Evolutionary conservation across 2,888 invertebrate genomes (phyloP), one percentile per base, ranked within the genome.

Genomic region (Dicroscelio sp.): DNA sequence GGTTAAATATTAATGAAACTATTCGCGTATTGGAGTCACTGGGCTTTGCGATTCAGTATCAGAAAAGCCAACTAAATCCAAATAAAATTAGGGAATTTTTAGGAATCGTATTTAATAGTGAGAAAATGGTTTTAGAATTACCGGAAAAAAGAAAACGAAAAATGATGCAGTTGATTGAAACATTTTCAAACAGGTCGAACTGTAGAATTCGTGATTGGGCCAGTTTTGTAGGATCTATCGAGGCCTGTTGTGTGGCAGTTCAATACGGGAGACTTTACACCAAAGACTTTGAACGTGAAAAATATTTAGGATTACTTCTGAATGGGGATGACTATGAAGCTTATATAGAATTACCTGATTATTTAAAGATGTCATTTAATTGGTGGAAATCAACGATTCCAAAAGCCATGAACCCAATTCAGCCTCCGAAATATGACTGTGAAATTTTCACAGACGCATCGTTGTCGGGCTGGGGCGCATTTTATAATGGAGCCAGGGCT

Each of bases 391-490:
- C 55, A 35, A 30, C n/a, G 23, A 58, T 58, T 31, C 25, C 35
- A 52, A 48, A 12, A 23, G 73, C 48, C 23, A 20, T 6, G 3
- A 73, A 52, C 17, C 73, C 73, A 3, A 65, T 48, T 43, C 92
- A 20, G 65, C 79, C 23, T 30, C 38, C 60, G 79, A 87, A 48
- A 10, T 73, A 48, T 10, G 27, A 4, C 4, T 33, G 48, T 85
- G 17, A 48, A 33, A 86, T 88, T 88, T 78, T 69, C 85, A n/a
- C 82, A 79, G 27, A 52, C 55, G 27, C 71, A 20, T 73, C 71
- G 4, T 27, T 17, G 30, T 48, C 75, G 58, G 75, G 58, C 23
- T 75, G 75, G 58, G n/a, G 75, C 31, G 75, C 58, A 3, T 55
- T 23, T 23, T 75, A 33, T 23, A 55, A 75, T 23, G 35, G 33